Base-by-base conservation (phyloP, 2,797 vertebrate genomes). In the Vespertilio murinus region DNA sequence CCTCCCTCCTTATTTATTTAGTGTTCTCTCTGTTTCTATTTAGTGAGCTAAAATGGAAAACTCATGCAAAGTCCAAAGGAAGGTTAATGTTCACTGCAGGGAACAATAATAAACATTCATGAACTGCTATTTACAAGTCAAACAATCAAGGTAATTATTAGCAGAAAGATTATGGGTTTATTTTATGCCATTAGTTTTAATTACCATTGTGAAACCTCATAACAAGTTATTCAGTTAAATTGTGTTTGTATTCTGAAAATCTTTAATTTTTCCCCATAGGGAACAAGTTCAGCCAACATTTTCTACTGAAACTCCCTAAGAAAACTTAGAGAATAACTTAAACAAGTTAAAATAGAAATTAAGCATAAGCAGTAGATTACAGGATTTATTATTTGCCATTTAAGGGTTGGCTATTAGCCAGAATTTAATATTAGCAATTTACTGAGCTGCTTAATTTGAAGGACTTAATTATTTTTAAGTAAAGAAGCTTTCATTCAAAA, bases 291-390 rank as follows among this genome's bases (percentile, higher is more conserved):
- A 86, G 52, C 23, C 16, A 40, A 49, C 11, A 90, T 90, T 86
- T 91, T 89, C 52, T 64, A 75, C 20, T 33, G 49, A 93, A 78
- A 87, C 45, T 91, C 47, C 52, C 10, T 17, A 83, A 64, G 49
- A 94, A 95, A 64, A 77, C 28, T 82, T 69, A 93, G 22, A 93
- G 25, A 59, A 70, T 85, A 40, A 85, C 8, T 94, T 90, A 65
- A 91, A 80, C 54, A 80, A 65, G 73, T 91, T 79, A 93, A 94
- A 83, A 61, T 73, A 84, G 42, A 88, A 88, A 84, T 64, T 70
- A 65, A 86, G 35, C 18, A 14, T n/a, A 70, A 88, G 35, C 59
- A 83, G 33, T 33, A 13, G 59, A 82, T 91, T 56, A 94, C 77
- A 22, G 20, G 40, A 78, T 69, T 77, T 87, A 67, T 88, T 74